Conservation (phyloP, 37 sponge, comb jelly and placozoan genomes). For the Theonella swinhoei region DNA sequence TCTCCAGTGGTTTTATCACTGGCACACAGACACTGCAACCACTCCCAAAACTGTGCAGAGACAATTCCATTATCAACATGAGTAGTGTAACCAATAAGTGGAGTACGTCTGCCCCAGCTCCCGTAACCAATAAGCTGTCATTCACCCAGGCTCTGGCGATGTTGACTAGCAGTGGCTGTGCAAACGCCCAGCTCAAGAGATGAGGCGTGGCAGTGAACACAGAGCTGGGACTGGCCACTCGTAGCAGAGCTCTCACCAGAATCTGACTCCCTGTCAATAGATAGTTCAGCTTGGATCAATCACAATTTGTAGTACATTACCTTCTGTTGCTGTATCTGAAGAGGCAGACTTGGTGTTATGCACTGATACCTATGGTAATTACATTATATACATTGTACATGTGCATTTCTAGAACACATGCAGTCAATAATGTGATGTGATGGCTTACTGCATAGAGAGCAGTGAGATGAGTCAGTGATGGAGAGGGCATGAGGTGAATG, state of each 20-base stretch:
- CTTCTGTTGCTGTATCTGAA: too few relatives aligned
- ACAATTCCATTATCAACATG: background rate
- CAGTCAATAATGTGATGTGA: too few relatives aligned
- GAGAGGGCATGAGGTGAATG: constrained; percentile 46
- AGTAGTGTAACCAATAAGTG: too few relatives aligned
- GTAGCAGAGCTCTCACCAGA: constrained; percentile 22
- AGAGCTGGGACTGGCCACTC: constrained; percentile 3
- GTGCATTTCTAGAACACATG: too few relatives aligned
- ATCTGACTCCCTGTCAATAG: background rate
- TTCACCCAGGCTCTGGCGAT: constrained; percentile 28
- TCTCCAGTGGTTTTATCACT: background rate
- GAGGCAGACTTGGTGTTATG: too few relatives aligned
- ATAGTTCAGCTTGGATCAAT: too few relatives aligned
- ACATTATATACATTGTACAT: background rate
- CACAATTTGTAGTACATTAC: too few relatives aligned
- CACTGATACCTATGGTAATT: too few relatives aligned
- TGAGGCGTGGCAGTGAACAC: constrained; percentile 15
- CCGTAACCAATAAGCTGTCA: too few relatives aligned
- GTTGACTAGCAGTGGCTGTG: background rate
- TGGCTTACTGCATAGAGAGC: constrained; percentile 53
- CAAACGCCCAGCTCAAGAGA: constrained; percentile 14
- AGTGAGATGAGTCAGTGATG: constrained; percentile 35
- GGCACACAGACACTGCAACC: background rate
- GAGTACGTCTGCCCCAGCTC: too few relatives aligned
- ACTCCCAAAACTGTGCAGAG: constrained; percentile 4